Evolutionary conservation across 1,140 invertebrate species (phyloP).

Genomic region (Pseudobourletiella spinata): DNA sequence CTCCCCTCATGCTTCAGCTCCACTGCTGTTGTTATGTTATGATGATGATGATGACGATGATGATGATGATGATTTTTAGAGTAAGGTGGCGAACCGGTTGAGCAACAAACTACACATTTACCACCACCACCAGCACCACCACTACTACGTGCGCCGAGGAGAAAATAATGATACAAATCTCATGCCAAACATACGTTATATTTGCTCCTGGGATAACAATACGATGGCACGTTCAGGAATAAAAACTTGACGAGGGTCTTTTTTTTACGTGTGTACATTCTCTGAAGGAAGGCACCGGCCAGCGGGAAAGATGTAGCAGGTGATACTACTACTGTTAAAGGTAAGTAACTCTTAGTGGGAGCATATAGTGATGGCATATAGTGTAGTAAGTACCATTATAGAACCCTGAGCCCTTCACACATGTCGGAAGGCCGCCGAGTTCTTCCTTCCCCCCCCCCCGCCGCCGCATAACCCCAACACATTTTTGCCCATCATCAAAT

Average conservation of each 20-base stretch:
- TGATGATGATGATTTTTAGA: not conserved
- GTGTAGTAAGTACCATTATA: too few species aligned
- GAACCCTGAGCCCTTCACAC: not conserved
- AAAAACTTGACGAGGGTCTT: constrained; percentile 5
- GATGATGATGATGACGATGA: too few species aligned
- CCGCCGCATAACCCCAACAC: not conserved
- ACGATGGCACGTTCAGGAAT: not conserved
- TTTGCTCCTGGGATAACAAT: not conserved
- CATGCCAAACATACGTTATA: constrained; percentile 1
- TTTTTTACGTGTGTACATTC: not conserved
- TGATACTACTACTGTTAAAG: constrained; percentile 1
- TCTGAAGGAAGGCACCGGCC: not conserved
- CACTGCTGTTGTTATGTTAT: too few species aligned
- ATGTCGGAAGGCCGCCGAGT: not conserved
- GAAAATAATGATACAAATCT: constrained; percentile 9
- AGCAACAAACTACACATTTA: not conserved
- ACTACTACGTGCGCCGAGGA: not conserved
- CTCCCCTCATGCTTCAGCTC: too few species aligned
- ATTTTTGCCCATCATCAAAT: not conserved
- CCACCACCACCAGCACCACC: not conserved
- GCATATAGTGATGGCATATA: too few species aligned
- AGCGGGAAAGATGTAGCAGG: not conserved
- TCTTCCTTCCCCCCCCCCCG: not conserved
- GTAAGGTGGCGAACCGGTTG: constrained; percentile 1
- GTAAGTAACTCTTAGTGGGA: too few species aligned